Evolutionary conservation across 2,888 invertebrate genomes (phyloP), one percentile per base, ranked within the genome.

Genomic region (Icerya purchasi): DNA sequence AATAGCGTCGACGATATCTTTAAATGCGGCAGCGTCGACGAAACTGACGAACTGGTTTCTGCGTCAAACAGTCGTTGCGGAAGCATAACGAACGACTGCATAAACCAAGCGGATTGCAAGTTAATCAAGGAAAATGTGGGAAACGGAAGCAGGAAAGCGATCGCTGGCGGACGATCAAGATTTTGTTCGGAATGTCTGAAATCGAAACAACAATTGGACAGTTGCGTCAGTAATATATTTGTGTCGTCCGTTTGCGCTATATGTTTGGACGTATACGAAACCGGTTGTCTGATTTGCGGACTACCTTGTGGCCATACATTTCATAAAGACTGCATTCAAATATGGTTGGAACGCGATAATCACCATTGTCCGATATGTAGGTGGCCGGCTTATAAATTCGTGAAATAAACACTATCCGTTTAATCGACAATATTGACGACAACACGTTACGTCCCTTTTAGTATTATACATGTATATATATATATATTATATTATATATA

Each of bases 331-430:
- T 77, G 77, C 66, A 73, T 77, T 52, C 66, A 73, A 64, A 65
- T 68, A 18, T 77, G 77, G 77, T 67, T 77, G 18, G 68, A 69
- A 3, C 67, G 74, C 57, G 75, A 75, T 63, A 74, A 76, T 64
- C 75, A 76, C 64, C 72, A 73, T 62, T 77, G 77, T 63, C 77
- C 77, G 1, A 70, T 74, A 14, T 77, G 77, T 65, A 69, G 77
- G 8, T 75, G 76, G 75, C 75, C 75, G n/a, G 72, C 76, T 0
- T 75, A 74, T 66, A 69, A 69, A 51, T 55, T 23, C 10, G 54
- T 36, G 5, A 36, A 5, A 14, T 36, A 36, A 36, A 36, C 14
- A n/a, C n/a, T n/a, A n/a, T n/a, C n/a, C n/a, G n/a, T n/a, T n/a
- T n/a, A n/a, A n/a, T n/a, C n/a, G n/a, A n/a, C n/a, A n/a, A n/a